A percentile compares a stretch with the other conserved stretches of the same genome.
Evolutionary conservation across 2,113 vertebrate genomes (phyloP).

Genomic region (Callipepla squamata): DNA sequence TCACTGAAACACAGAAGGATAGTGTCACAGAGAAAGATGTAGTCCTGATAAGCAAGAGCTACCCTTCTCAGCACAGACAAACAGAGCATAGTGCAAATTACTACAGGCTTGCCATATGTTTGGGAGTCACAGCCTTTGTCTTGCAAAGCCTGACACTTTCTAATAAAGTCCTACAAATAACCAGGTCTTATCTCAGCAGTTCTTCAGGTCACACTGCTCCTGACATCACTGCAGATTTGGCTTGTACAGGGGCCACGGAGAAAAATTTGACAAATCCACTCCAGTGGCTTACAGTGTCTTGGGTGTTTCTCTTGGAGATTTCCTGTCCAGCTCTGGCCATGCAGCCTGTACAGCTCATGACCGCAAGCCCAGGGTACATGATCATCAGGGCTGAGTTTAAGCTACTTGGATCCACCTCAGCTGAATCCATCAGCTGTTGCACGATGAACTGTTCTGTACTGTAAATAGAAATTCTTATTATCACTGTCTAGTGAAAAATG

Average conservation of each 20-base stretch:
- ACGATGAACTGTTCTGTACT: neutral
- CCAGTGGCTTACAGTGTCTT: neutral
- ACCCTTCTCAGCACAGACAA: neutral
- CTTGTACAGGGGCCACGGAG: neutral
- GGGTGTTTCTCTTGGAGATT: neutral
- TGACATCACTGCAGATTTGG: neutral
- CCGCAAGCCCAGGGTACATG: neutral
- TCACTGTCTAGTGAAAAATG: neutral
- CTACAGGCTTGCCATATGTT: neutral
- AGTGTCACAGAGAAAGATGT: accelerated
- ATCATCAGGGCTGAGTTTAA: neutral
- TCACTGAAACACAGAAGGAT: neutral
- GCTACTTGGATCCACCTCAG: neutral
- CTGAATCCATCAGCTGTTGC: neutral
- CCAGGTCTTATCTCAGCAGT: neutral
- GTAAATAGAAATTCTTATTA: neutral
- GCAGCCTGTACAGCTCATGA: neutral
- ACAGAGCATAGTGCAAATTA: neutral
- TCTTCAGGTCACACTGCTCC: neutral
- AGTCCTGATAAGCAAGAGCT: neutral
- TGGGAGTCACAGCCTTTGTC: neutral
- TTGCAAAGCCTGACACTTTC: neutral
- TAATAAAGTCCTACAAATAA: neutral
- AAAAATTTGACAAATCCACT: neutral
- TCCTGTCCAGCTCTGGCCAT: neutral